phyloP scores from a whole-genome alignment of 2,888 invertebrate genomes.

The Aleiodes leptofemur region DNA sequence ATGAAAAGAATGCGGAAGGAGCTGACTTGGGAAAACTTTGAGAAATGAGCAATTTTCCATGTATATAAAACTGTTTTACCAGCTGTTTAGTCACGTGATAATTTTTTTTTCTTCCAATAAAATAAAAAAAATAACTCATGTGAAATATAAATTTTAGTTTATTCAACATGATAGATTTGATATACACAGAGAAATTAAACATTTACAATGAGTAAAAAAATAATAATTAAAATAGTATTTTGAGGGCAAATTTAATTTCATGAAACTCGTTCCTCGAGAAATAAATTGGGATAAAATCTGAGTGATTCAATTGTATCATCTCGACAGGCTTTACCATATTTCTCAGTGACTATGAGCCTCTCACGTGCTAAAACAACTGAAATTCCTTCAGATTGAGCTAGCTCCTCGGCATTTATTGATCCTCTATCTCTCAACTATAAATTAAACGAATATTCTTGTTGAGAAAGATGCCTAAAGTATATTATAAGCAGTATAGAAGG shows the following conservation, averaged over 20 bases:
- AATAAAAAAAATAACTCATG: not conserved
- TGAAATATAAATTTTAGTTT: constrained; percentile 14
- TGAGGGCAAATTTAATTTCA: not conserved
- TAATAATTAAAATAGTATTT: not conserved
- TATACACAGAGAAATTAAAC: not conserved
- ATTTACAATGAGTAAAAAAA: constrained; percentile 18
- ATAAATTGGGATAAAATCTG: constrained; percentile 94
- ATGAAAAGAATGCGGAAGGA: not conserved
- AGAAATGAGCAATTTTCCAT: too few relatives aligned
- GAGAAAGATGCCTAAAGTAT: constrained; percentile 22
- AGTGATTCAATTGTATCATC: constrained; percentile 98
- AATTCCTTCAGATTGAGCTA: constrained; percentile 89
- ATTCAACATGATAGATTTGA: constrained; percentile 13
- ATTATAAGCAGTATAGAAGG: not conserved
- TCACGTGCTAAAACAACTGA: constrained; percentile 94
- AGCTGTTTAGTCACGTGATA: too few relatives aligned
- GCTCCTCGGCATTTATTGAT: constrained; percentile 89
- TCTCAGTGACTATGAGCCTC: constrained; percentile 90
- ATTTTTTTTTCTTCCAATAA: not conserved
- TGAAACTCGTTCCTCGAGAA: constrained; percentile 76
- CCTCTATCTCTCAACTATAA: constrained; percentile 82
- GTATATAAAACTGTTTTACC: too few relatives aligned
- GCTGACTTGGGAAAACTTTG: not conserved
- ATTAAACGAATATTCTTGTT: constrained; percentile 41
- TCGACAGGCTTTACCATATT: constrained; percentile 89